phyloP scores from a whole-genome alignment of 2,113 vertebrate genomes.

The Prochilodus magdalenae region DNA sequence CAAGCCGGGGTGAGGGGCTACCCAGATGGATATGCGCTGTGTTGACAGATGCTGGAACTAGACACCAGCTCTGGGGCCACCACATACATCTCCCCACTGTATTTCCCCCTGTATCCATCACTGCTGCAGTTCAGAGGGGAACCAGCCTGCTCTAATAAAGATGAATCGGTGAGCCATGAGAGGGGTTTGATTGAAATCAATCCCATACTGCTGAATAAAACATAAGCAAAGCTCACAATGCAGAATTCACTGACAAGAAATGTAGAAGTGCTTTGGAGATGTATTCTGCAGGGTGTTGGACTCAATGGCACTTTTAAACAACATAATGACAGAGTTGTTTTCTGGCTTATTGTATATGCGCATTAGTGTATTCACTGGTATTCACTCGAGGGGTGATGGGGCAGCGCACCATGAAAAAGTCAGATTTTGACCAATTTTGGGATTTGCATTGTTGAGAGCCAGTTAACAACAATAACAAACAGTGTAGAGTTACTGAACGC shows the following conservation, averaged over 20 bases:
- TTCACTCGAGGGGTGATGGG: not conserved
- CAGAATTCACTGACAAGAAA: constrained; percentile 10
- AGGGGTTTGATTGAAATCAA: constrained; percentile 50
- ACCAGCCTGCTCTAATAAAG: constrained; percentile 12
- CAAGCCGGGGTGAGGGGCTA: constrained; percentile 23
- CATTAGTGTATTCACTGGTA: not conserved
- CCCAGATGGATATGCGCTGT: constrained; percentile 39
- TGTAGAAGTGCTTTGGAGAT: not conserved
- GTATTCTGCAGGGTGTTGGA: not conserved
- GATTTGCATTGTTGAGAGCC: no score
- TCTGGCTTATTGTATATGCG: not conserved
- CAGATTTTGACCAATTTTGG: no score
- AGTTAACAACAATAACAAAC: no score
- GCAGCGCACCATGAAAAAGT: no score
- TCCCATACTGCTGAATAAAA: constrained; percentile 49
- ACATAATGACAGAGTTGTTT: not conserved
- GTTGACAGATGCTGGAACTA: constrained; percentile 45
- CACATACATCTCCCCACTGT: constrained; percentile 30
- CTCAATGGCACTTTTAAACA: not conserved
- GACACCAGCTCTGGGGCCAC: constrained; percentile 37
- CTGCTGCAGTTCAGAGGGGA: constrained; percentile 17
- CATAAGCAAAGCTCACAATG: constrained; percentile 21
- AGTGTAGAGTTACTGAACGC: no score
- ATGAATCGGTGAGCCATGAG: constrained; percentile 28
- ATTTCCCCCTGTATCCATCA: constrained; percentile 7